phyloP scores from a whole-genome alignment of 1,140 invertebrate species.

The Drosophila tsacasi region DNA sequence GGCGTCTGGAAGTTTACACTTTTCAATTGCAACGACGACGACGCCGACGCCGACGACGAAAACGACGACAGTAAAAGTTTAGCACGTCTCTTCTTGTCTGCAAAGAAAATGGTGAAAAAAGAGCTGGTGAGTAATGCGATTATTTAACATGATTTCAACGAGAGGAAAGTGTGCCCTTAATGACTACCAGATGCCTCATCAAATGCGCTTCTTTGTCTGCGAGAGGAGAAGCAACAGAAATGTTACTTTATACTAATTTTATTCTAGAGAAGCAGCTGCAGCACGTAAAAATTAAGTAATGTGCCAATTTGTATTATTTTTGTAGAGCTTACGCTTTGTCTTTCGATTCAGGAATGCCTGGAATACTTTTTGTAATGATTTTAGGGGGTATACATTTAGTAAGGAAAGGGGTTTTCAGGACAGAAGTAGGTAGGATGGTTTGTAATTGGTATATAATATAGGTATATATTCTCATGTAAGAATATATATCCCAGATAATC shows the following conservation, averaged over 20 bases:
- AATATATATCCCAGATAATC: no score
- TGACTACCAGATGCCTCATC: slow-evolving; percentile 36
- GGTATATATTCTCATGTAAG: neutral
- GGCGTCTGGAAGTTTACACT: slow-evolving; percentile 53
- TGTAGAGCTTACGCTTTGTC: neutral
- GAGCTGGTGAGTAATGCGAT: slow-evolving; percentile 36
- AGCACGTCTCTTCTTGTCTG: slow-evolving; percentile 49
- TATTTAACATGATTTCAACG: slow-evolving; percentile 43
- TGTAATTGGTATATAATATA: neutral
- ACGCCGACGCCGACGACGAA: neutral
- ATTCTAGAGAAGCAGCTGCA: neutral
- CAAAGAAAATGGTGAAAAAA: slow-evolving; percentile 38
- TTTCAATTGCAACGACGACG: slow-evolving; percentile 27
- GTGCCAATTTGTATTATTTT: neutral
- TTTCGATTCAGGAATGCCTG: neutral
- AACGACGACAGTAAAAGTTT: slow-evolving; percentile 39
- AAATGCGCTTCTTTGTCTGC: slow-evolving; percentile 1
- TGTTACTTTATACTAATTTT: slow-evolving; percentile 4
- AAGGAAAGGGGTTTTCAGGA: no score
- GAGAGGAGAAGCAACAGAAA: neutral
- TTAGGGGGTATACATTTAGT: neutral
- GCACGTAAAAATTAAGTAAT: neutral
- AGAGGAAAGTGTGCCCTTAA: slow-evolving; percentile 36
- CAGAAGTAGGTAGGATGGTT: neutral
- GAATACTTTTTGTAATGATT: neutral